Conservation (phyloP, 2,113 vertebrate species). For the Leptocoma aspasia region DNA sequence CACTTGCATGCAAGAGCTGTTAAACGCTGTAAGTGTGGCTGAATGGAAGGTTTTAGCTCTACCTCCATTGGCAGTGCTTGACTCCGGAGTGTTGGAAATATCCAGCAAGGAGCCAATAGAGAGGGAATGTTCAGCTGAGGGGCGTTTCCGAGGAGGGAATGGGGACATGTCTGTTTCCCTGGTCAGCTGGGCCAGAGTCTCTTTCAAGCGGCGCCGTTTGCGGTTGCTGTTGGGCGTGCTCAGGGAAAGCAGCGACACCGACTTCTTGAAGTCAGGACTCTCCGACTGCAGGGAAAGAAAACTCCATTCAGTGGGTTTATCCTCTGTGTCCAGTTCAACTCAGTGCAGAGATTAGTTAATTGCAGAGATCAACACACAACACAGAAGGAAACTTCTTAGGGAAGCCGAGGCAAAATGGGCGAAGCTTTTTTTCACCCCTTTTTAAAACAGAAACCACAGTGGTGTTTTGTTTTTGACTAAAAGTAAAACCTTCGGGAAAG, state of each 20-base stretch:
- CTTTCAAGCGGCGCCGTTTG: constrained; percentile 88
- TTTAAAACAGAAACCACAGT: not conserved
- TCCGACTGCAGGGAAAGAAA: constrained; percentile 74
- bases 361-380: not conserved
- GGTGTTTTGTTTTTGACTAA: not conserved
- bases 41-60: not conserved
- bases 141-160: constrained; percentile 91
- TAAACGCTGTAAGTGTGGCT: not conserved
- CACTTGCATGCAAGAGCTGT: not conserved
- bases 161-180: constrained; percentile 91
- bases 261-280: constrained; percentile 93
- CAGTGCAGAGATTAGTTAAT: not conserved
- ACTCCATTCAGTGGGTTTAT: not conserved
- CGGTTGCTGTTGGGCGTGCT: constrained; percentile 91
- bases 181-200: constrained; percentile 90
- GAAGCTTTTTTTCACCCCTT: fast-evolving
- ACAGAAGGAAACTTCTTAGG: not conserved
- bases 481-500: not conserved
- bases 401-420: fast-evolving
- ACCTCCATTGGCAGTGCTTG: constrained; percentile 82
- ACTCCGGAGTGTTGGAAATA: constrained; percentile 95
- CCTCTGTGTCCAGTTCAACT: not conserved
- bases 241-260: constrained; percentile 91
- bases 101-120: constrained; percentile 93
- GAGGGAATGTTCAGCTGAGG: constrained; percentile 89